phyloP scores from a whole-genome alignment of 2,888 invertebrate species.

The Cepaea hortensis region DNA sequence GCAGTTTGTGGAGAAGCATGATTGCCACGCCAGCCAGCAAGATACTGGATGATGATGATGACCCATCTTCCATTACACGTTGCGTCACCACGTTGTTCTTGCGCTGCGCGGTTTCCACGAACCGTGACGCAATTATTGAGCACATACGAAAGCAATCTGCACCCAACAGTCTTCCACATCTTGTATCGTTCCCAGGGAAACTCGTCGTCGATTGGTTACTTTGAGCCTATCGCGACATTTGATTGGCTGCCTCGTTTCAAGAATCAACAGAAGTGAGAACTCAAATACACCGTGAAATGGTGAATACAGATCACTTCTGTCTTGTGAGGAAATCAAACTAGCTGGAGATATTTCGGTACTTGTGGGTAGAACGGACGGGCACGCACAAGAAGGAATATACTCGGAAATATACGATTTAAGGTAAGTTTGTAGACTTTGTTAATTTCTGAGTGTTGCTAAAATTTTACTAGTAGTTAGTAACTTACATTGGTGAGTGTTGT shows the following conservation, averaged over 20 bases:
- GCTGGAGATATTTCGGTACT: not conserved
- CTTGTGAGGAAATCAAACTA: not conserved
- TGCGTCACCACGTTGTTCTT: too few species aligned
- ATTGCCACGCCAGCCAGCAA: too few species aligned
- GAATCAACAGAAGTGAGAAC: conserved; percentile 27
- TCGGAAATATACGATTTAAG: too few species aligned
- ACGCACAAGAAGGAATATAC: too few species aligned
- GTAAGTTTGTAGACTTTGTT: too few species aligned
- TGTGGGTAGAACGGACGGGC: not conserved
- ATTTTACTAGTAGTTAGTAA: too few species aligned
- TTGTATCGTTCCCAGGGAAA: conserved; percentile 16
- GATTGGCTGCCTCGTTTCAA: conserved; percentile 47
- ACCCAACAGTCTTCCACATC: not conserved
- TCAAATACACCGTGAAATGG: conserved; percentile 29
- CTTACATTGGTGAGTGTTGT: too few species aligned
- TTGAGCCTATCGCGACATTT: conserved; percentile 47
- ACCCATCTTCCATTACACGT: too few species aligned
- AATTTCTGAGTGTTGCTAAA: too few species aligned
- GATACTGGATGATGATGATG: too few species aligned
- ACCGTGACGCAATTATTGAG: conserved; percentile 24
- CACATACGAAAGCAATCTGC: conserved; percentile 23
- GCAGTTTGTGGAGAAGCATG: too few species aligned
- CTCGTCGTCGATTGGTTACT: conserved; percentile 41
- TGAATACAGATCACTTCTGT: conserved; percentile 15
- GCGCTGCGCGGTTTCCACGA: not conserved